Conservation (phyloP, 1,140 invertebrate genomes). For the Thrips palmi region DNA sequence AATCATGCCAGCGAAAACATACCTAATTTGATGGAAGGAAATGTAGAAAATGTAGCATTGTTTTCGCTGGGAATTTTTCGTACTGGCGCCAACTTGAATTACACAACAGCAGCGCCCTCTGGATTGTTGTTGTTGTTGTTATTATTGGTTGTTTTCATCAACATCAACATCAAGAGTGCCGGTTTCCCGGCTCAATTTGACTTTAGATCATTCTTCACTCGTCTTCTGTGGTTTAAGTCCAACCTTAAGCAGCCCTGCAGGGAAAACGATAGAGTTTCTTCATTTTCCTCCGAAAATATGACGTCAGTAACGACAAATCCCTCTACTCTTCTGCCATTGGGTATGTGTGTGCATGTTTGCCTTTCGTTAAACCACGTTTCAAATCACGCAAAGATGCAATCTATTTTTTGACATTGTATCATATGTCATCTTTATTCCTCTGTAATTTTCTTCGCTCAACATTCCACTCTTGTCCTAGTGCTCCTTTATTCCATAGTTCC, state of each 20-base stretch:
- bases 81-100: no score
- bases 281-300: conserved; percentile 17
- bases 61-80: no score
- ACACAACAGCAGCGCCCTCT: no score
- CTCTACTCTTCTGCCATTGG: conserved; percentile 49
- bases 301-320: conserved; percentile 34
- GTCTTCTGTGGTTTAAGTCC: no score
- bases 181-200: no score
- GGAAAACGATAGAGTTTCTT: not conserved
- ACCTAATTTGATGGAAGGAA: no score
- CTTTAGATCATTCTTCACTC: no score
- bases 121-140: no score
- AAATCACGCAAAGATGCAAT: not conserved
- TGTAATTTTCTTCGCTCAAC: conserved; percentile 10
- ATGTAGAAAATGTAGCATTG: no score
- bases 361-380: not conserved
- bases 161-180: no score
- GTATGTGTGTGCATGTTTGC: conserved; percentile 22
- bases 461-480: conserved; percentile 6
- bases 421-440: conserved; percentile 21
- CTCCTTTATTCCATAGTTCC: conserved; percentile 6
- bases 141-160: no score
- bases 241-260: not conserved
- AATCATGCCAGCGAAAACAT: no score
- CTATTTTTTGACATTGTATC: conserved; percentile 17